Conservation (phyloP, 2,113 vertebrate species). For the Limnothrissa miodon region DNA sequence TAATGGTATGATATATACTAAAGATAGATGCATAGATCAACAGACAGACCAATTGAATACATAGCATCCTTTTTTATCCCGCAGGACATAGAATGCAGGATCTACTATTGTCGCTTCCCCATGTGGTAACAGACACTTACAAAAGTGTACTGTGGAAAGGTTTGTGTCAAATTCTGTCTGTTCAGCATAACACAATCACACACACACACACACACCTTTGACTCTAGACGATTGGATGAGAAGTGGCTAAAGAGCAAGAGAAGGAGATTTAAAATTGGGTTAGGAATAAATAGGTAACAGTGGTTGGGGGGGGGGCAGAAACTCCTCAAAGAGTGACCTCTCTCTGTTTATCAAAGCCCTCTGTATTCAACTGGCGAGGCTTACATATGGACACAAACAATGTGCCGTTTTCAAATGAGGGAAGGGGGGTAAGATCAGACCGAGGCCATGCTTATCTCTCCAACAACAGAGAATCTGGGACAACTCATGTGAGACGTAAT, state of each 20-base stretch:
- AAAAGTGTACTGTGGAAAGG: neutral
- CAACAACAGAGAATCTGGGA: conserved; percentile 55
- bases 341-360: neutral
- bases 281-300: neutral
- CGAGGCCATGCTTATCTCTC: neutral
- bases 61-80: too few species aligned
- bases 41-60: too few species aligned
- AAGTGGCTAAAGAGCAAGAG: neutral
- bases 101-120: neutral
- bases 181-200: neutral
- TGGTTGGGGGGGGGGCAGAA: neutral
- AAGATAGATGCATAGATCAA: too few species aligned
- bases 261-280: neutral
- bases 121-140: neutral
- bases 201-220: conserved; percentile 1
- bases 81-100: too few species aligned
- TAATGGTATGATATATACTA: too few species aligned
- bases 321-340: neutral
- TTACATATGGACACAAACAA: neutral
- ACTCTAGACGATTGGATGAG: neutral
- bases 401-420: neutral
- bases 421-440: neutral
- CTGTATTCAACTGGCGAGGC: too few species aligned
- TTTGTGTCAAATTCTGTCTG: neutral
- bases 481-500: conserved; percentile 52